Conservation (phyloP, 1,140 invertebrate species). For the Heterodera schachtii region DNA sequence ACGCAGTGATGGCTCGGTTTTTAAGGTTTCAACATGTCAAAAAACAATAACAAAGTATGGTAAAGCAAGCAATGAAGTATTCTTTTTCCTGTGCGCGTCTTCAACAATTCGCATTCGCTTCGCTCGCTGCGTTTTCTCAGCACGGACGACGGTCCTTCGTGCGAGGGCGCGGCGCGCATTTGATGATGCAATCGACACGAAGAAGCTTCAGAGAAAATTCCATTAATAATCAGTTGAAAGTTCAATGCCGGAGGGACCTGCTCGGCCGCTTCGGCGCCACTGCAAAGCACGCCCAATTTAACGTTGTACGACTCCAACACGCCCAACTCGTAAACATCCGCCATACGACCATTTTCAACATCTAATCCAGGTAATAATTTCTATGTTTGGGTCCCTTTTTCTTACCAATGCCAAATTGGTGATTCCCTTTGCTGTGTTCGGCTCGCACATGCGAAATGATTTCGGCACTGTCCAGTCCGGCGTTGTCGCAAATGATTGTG, state of each 20-base stretch:
- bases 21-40: neutral
- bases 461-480: conserved; percentile 94
- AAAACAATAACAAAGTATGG: neutral
- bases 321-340: conserved; percentile 83
- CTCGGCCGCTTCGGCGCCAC: conserved; percentile 94
- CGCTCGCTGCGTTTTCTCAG: conserved; percentile 28
- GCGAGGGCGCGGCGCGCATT: conserved; percentile 86
- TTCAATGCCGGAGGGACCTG: conserved; percentile 43
- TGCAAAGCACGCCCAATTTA: conserved; percentile 89
- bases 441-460: conserved; percentile 86
- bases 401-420: conserved; percentile 80
- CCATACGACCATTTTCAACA: conserved; percentile 66
- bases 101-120: neutral
- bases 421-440: conserved; percentile 79
- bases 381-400: neutral
- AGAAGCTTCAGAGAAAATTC: conserved; percentile 78
- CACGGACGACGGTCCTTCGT: conserved; percentile 75
- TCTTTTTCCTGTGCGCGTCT: neutral
- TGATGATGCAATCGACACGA: conserved; percentile 94
- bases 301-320: conserved; percentile 96
- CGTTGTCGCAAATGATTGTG: conserved; percentile 95
- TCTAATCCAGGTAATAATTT: conserved; percentile 60
- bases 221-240: neutral
- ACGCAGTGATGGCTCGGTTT: neutral
- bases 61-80: neutral